These are phyloP conservation scores for Centropyge bicolor DNA, from an alignment of 2,797 vertebrate genomes.

Conservation along the genomic window DNA sequence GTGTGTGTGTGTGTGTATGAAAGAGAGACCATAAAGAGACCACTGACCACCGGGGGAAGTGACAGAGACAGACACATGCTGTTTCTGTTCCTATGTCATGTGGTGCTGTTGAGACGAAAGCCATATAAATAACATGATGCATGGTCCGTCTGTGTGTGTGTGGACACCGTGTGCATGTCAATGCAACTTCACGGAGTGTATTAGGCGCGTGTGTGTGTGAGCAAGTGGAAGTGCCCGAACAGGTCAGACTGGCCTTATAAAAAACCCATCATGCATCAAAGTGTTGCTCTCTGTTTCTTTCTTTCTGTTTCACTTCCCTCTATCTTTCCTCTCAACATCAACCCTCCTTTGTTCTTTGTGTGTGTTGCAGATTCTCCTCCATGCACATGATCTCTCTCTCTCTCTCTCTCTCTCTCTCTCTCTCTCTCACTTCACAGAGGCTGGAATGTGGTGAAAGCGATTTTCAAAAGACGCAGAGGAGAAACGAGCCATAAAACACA, in stretches of 20 bases:
- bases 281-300: constrained; percentile 10
- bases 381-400: constrained; percentile 2
- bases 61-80: constrained; percentile 44
- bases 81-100: constrained; percentile 57
- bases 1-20: constrained; percentile 1
- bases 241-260: constrained; percentile 29
- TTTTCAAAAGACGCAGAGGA: constrained; percentile 20
- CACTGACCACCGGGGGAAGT: constrained; percentile 47
- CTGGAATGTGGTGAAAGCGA: constrained; percentile 26
- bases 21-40: constrained; percentile 32
- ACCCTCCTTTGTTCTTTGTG: background rate
- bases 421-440: background rate
- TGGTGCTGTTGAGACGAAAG: constrained; percentile 9
- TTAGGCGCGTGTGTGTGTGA: constrained; percentile 24
- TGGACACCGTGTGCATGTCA: background rate
- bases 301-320: constrained; percentile 35
- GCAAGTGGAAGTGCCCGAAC: background rate
- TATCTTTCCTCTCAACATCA: background rate
- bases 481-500: constrained; percentile 27
- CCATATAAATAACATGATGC: constrained; percentile 6
- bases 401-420: background rate
- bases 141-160: constrained; percentile 13
- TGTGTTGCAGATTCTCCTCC: background rate
- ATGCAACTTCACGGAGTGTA: background rate
- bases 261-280: constrained; percentile 8